Percentiles rank a stretch among this genome's conserved stretches.
Conservation (phyloP, 37 sponge, comb jelly and placozoan species). For the Diacarnus erythraeanus region DNA sequence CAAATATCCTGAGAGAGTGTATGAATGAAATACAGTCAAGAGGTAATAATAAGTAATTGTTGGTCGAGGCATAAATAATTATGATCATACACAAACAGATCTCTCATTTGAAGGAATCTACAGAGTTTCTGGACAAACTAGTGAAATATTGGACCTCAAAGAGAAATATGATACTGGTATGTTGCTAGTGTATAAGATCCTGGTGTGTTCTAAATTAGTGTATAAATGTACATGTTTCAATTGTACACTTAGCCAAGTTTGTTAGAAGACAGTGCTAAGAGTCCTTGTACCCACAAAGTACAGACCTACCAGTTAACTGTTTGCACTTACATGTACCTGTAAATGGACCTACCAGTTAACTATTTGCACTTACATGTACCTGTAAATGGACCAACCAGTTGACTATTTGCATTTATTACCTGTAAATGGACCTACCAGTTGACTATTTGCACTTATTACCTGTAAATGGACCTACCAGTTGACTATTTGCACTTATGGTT, state of each 20-base stretch:
- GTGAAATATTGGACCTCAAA: slow-evolving; percentile 52
- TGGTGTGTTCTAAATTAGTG: background rate
- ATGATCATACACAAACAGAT: slow-evolving; percentile 2
- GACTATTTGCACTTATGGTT: too few species aligned
- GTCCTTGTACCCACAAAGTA: background rate
- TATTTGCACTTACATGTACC: too few species aligned
- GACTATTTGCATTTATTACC: too few species aligned
- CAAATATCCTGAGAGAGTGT: slow-evolving; percentile 44
- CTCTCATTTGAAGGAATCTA: slow-evolving; percentile 55
- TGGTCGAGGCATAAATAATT: background rate
- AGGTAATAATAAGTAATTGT: slow-evolving; percentile 23
- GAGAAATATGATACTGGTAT: slow-evolving; percentile 68
- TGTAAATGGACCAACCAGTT: too few species aligned
- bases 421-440: too few species aligned
- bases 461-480: too few species aligned
- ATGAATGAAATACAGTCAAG: slow-evolving; percentile 44
- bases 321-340: too few species aligned
- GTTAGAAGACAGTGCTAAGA: background rate
- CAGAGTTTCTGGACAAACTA: slow-evolving; percentile 59
- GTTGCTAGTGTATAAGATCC: too few species aligned
- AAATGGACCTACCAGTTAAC: too few species aligned
- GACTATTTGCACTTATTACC: too few species aligned
- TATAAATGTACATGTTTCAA: background rate
- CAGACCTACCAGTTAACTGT: too few species aligned
- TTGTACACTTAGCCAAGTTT: background rate